These are phyloP conservation scores for Panurus biarmicus DNA, from an alignment of 2,113 vertebrate genomes.

Conservation along the genomic window DNA sequence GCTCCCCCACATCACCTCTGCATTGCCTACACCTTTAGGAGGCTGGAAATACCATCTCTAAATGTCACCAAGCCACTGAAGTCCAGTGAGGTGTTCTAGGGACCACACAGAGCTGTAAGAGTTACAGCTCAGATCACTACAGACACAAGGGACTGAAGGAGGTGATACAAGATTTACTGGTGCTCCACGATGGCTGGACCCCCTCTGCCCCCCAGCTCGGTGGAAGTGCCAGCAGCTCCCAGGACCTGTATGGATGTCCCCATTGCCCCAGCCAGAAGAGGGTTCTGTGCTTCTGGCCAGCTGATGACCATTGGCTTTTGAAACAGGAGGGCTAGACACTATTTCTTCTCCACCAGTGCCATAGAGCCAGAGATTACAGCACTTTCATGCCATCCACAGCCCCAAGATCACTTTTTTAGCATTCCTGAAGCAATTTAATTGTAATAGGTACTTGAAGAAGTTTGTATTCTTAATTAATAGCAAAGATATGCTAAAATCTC, in stretches of 20 bases:
- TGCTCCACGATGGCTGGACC: neutral
- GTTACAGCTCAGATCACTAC: neutral
- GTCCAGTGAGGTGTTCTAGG: neutral
- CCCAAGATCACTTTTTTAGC: neutral
- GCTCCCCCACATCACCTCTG: neutral
- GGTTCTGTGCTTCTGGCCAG: neutral
- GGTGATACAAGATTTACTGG: neutral
- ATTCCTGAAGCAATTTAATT: neutral
- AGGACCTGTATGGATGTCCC: fast-evolving
- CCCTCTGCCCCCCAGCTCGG: fast-evolving
- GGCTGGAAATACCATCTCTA: neutral
- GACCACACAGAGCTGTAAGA: neutral
- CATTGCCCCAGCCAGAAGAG: neutral
- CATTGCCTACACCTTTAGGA: neutral
- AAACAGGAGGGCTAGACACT: neutral
- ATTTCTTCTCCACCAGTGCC: neutral
- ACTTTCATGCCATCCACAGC: fast-evolving
- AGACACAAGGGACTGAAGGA: neutral
- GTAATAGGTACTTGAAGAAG: neutral
- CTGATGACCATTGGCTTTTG: neutral
- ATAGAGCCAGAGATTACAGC: neutral
- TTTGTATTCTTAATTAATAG: neutral
- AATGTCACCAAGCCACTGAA: neutral
- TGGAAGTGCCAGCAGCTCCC: neutral
- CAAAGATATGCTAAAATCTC: neutral